Conservation (phyloP, 1,140 invertebrate genomes). For the Heliconius nattereri region DNA sequence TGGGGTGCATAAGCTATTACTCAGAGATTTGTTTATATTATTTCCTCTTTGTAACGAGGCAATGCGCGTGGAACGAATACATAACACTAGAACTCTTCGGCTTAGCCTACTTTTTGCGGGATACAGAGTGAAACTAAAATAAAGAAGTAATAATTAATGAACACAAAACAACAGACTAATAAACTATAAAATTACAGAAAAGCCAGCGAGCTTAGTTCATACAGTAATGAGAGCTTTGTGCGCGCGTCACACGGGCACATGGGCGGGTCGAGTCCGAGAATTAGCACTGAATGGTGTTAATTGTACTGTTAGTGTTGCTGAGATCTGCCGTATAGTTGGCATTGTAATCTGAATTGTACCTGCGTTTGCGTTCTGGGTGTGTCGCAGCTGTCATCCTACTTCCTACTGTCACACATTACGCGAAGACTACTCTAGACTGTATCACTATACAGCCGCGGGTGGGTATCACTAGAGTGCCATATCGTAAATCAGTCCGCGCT, state of each 20-base stretch:
- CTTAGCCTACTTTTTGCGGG: too few species aligned
- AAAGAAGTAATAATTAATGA: too few species aligned
- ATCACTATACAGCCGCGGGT: too few species aligned
- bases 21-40: too few species aligned
- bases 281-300: neutral
- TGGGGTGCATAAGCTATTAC: too few species aligned
- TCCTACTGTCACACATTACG: too few species aligned
- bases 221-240: slow-evolving; percentile 7
- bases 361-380: neutral
- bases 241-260: neutral
- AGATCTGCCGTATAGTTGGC: neutral
- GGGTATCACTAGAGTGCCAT: neutral
- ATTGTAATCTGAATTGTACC: neutral
- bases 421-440: too few species aligned
- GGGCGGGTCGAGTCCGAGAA: neutral
- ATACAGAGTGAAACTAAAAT: too few species aligned
- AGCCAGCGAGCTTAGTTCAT: neutral
- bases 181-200: neutral
- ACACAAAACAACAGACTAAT: neutral
- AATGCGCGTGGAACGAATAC: too few species aligned
- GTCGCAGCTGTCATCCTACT: neutral
- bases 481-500: neutral
- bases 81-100: too few species aligned
- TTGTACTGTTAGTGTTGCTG: neutral
- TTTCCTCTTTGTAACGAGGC: too few species aligned